Evolutionary conservation across 2,113 vertebrate species (phyloP), one percentile per base, ranked within the genome.

Genomic region (Mystacornis crossleyi): DNA sequence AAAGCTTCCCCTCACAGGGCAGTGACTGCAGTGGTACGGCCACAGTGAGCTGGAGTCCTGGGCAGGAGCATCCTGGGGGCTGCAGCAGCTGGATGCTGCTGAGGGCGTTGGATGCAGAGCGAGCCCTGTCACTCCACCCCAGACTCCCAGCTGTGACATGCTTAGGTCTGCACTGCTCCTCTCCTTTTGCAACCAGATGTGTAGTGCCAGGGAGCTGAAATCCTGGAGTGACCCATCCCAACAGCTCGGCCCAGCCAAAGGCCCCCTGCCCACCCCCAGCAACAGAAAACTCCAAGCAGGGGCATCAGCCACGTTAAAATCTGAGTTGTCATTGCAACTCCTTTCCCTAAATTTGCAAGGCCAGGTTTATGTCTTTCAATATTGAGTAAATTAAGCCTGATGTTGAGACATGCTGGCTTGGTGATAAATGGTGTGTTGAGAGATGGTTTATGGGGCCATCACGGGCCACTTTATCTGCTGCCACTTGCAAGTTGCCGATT

Each of bases 391-490:
- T 91, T 54, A 64, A 83, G 73, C 55, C 57, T 95, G 90, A 73
- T 42, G 81, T 14, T 80, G 77, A 89, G 73, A 33, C 47, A 24
- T 3, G 4, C 48, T 69, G 95, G 60, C 73, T 53, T 21, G 38
- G 61, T 95, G 91, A 95, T 87, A 61, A 91, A 96, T 85, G 78
- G 36, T 42, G 89, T 64, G 78, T 8, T 57, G 70, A 90, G 70
- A 79, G 66, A 80, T 15, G 20, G 40, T 89, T 96, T 93, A 81
- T 48, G 69, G 84, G 88, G 69, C 94, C 89, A 91, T 86, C 91
- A 51, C 0, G 0, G 96, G 89, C 53, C 54, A 47, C 69, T 95
- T 95, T 66, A 90, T 93, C 74, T 3, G 1, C 40, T 91, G 89
- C 93, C 42, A 38, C 78, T 82, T 79, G 57, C 53, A 42, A 89